Evolutionary conservation across 2,888 invertebrate genomes (phyloP), one percentile per base, ranked within the genome.

Genomic region (Rhagium mordax): DNA sequence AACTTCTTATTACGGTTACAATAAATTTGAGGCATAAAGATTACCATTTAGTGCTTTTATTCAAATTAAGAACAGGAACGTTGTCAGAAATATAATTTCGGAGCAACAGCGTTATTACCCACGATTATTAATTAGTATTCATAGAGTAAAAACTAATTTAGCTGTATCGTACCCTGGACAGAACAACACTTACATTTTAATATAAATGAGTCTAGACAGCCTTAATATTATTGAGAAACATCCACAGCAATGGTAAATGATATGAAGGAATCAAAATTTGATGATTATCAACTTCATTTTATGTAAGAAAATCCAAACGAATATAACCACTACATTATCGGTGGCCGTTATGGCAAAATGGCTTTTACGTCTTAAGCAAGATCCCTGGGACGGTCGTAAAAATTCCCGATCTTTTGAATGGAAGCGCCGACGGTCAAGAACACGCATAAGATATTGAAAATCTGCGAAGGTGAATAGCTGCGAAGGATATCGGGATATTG

Each of bases 381-480:
- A 57, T 57, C 57, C 57, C 57, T 21, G 6, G 5, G 57, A 29
- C 15, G 57, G 15, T 2, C 27, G 15, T 57, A 65, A 65, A 64
- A 65, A 51, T 65, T 29, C 29, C 33, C 10, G 6, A 29, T 24
- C 62, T 53, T 13, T 15, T 10, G 29, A 18, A 65, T 53, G 65
- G 29, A 29, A 57, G 21, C 27, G 10, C 21, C 62, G 13, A 27
- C 49, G 27, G 48, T 65, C 65, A 65, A 49, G 21, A 49, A 29
- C 65, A 18, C 29, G 18, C 65, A 65, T 51, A 65, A 33, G 57
- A 57, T 57, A 57, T 65, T 18, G 65, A 53, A 65, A 65, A 65
- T 65, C 65, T 65, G 33, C 53, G 29, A 29, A 51, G 65, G 27
- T 51, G n/a, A n/a, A n/a, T n/a, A n/a, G n/a, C n/a, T n/a, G n/a